phyloP scores from a whole-genome alignment of 2,797 vertebrate genomes.

The Monodelphis domestica region DNA sequence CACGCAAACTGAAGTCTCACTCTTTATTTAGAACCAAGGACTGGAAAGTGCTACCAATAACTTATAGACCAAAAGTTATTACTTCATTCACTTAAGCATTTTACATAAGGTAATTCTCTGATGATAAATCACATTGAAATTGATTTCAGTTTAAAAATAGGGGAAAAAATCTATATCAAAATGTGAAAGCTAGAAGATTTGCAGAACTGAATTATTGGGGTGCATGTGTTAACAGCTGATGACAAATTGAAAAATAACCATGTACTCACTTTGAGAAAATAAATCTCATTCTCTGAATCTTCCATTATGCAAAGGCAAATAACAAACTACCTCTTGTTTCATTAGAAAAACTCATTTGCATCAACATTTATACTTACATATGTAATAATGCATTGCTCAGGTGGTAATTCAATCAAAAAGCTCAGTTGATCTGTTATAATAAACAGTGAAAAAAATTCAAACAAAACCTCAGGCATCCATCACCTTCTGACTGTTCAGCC shows the following conservation, averaged over 20 bases:
- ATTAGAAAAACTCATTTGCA: slow-evolving; percentile 80
- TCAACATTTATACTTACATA: slow-evolving; percentile 76
- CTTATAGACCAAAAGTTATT: slow-evolving; percentile 54
- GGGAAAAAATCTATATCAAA: slow-evolving; percentile 66
- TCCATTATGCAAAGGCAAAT: slow-evolving; percentile 72
- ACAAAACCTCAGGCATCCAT: slow-evolving; percentile 70
- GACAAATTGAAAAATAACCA: slow-evolving; percentile 78
- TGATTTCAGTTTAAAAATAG: slow-evolving; percentile 71
- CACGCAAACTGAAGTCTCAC: slow-evolving; percentile 44
- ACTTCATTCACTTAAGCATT: slow-evolving; percentile 65
- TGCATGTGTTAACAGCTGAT: slow-evolving; percentile 58
- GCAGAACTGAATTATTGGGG: slow-evolving; percentile 66
- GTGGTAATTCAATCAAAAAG: slow-evolving; percentile 77
- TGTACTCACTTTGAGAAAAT: slow-evolving; percentile 68
- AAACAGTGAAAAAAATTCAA: slow-evolving; percentile 78
- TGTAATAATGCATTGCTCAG: slow-evolving; percentile 80
- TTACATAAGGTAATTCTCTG: slow-evolving; percentile 64
- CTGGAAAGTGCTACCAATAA: slow-evolving; percentile 59
- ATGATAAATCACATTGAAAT: slow-evolving; percentile 72
- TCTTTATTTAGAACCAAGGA: slow-evolving; percentile 69
- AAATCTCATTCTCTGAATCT: slow-evolving; percentile 64
- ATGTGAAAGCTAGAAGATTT: slow-evolving; percentile 65
- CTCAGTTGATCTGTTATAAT: slow-evolving; percentile 71
- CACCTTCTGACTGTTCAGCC: slow-evolving; percentile 72
- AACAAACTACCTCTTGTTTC: slow-evolving; percentile 73